A percentile compares a stretch with the other conserved stretches of the same genome.
These are phyloP conservation scores for Anguilla anguilla DNA, from an alignment of 2,797 vertebrate genomes.

Conservation along the genomic window DNA sequence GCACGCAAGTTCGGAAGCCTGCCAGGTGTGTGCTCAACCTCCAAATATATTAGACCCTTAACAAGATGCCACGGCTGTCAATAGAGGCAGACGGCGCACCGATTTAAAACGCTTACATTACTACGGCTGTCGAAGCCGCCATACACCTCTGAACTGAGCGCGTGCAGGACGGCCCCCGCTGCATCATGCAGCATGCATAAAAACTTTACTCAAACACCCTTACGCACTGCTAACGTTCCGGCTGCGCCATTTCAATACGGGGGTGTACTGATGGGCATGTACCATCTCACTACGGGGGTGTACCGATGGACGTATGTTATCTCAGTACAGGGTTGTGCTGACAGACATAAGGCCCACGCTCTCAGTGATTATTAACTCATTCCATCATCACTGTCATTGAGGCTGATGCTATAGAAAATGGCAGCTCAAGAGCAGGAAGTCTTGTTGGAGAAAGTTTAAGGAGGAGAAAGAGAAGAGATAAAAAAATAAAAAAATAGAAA, in stretches of 20 bases:
- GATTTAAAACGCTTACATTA: constrained; percentile 38
- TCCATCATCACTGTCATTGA: not conserved
- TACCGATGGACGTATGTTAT: too few relatives aligned
- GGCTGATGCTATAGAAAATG: not conserved
- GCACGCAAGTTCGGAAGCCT: constrained; percentile 20
- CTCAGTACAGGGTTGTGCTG: too few relatives aligned
- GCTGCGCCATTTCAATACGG: too few relatives aligned
- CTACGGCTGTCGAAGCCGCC: constrained; percentile 29
- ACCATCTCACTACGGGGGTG: too few relatives aligned
- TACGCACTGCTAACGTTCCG: constrained; percentile 22
- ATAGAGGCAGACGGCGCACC: constrained; percentile 11
- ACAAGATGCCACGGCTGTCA: constrained; percentile 17
- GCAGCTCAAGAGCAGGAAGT: not conserved
- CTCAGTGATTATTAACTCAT: not conserved
- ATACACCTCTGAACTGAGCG: not conserved
- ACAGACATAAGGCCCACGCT: not conserved
- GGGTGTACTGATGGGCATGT: too few relatives aligned
- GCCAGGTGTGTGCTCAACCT: constrained; percentile 36
- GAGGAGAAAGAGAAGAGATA: not conserved
- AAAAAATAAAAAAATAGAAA: too few relatives aligned
- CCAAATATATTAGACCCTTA: constrained; percentile 31
- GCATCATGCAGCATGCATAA: not conserved
- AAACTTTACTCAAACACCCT: constrained; percentile 26
- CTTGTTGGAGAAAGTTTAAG: not conserved
- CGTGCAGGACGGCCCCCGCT: not conserved